These are phyloP conservation scores for Deilephila porcellus DNA, from an alignment of 2,888 invertebrate species.

Conservation along the genomic window DNA sequence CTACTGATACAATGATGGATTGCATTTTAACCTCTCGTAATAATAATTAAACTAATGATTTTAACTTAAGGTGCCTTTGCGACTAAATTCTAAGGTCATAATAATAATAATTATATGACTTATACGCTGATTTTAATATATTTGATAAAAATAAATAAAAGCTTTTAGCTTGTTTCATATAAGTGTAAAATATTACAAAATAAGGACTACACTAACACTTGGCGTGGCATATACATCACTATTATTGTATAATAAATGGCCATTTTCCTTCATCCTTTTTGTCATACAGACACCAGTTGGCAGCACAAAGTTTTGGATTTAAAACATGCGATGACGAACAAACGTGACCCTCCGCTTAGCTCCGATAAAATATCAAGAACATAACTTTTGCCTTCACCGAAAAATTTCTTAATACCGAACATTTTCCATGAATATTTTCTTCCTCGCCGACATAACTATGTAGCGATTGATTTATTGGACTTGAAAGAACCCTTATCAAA, in stretches of 20 bases:
- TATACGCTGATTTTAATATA: too few species aligned
- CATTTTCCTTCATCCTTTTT: constrained; percentile 9
- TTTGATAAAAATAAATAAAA: too few species aligned
- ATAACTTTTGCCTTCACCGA: constrained; percentile 7
- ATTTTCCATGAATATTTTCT: constrained; percentile 1
- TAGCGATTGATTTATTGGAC: constrained; percentile 3
- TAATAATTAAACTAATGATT: too few species aligned
- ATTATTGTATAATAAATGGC: neutral
- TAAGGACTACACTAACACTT: neutral
- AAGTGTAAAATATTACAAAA: neutral
- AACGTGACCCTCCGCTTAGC: constrained; percentile 19
- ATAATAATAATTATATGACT: too few species aligned
- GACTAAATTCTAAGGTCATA: too few species aligned
- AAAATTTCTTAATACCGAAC: constrained; percentile 9
- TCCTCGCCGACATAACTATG: neutral
- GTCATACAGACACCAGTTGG: constrained; percentile 4
- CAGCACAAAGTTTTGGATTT: neutral
- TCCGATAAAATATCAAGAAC: constrained; percentile 17
- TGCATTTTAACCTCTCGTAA: too few species aligned
- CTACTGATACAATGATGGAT: too few species aligned
- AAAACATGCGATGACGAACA: constrained; percentile 3
- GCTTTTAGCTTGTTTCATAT: neutral
- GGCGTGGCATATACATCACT: neutral
- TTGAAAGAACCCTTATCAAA: neutral
- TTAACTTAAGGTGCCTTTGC: too few species aligned